Conservation (phyloP, 2,888 invertebrate species). For the Hylaea fasciaria region DNA sequence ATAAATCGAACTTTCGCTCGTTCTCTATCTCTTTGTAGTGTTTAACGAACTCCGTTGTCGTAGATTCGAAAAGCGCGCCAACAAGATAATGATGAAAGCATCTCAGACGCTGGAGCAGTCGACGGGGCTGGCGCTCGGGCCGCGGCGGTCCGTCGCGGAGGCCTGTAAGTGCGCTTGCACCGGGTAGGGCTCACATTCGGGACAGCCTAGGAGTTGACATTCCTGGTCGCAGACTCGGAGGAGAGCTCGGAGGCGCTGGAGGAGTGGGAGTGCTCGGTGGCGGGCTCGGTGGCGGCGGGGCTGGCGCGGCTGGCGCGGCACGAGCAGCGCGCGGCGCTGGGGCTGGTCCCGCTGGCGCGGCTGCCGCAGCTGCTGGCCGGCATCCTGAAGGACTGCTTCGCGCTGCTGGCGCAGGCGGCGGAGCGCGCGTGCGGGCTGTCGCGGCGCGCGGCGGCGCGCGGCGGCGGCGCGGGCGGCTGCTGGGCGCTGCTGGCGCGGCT, state of each 20-base stretch:
- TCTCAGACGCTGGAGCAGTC: constrained; percentile 93
- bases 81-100: constrained; percentile 92
- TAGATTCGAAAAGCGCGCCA: constrained; percentile 91
- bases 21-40: neutral
- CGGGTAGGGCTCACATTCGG: too few relatives aligned
- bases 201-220: too few relatives aligned
- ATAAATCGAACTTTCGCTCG: neutral
- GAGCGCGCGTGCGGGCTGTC: constrained; percentile 56
- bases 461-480: constrained; percentile 62
- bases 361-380: constrained; percentile 93
- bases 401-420: constrained; percentile 92
- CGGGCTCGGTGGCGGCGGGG: constrained; percentile 91
- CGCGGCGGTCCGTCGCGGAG: constrained; percentile 82
- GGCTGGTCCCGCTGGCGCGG: constrained; percentile 92
- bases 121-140: constrained; percentile 91
- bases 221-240: constrained; percentile 61
- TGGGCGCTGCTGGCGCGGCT: constrained; percentile 73
- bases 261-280: constrained; percentile 70
- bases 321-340: constrained; percentile 92
- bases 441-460: constrained; percentile 56
- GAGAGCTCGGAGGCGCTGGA: constrained; percentile 69
- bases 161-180: constrained; percentile 73
- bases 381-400: constrained; percentile 93
- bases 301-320: constrained; percentile 94
- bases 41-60: neutral